Percentiles rank a stretch among this genome's conserved stretches.
Evolutionary conservation across 2,113 vertebrate genomes (phyloP).

Genomic region (Mustela lutreola): DNA sequence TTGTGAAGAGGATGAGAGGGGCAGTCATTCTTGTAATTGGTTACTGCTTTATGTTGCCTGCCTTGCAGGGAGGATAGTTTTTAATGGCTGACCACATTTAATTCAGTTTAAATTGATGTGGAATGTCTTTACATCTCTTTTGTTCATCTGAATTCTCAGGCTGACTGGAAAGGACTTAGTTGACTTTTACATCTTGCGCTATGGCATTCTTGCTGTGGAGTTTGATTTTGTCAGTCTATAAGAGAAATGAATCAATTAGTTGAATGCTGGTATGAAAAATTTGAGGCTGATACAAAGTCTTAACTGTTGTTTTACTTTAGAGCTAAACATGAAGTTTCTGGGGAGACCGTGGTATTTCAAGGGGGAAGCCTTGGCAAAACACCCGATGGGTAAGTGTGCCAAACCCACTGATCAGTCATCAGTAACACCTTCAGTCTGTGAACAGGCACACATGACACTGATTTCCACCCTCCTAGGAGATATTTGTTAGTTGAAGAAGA

Average conservation of each 20-base stretch:
- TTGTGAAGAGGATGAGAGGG: not conserved
- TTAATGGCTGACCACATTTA: not conserved
- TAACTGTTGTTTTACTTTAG: constrained; percentile 85
- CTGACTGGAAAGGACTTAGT: not conserved
- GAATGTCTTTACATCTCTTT: constrained; percentile 22
- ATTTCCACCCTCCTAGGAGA: not conserved
- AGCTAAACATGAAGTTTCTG: constrained; percentile 93
- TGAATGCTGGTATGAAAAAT: constrained; percentile 16
- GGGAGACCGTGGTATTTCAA: constrained; percentile 97
- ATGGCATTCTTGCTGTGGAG: not conserved
- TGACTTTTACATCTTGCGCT: constrained; percentile 12
- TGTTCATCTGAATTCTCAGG: constrained; percentile 7
- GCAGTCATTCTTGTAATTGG: not conserved
- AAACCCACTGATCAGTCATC: not conserved
- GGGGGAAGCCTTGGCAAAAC: constrained; percentile 95
- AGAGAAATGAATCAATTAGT: not conserved
- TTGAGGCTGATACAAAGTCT: constrained; percentile 60
- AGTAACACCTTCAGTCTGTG: not conserved
- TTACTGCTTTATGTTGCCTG: not conserved
- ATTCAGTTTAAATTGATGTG: not conserved
- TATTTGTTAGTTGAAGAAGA: constrained; percentile 27
- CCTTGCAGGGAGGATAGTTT: not conserved
- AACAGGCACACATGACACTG: not conserved
- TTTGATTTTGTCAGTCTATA: constrained; percentile 15
- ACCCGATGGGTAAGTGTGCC: constrained; percentile 94